These are phyloP conservation scores for Asobara japonica DNA, from an alignment of 1,140 invertebrate genomes.

Conservation along the genomic window DNA sequence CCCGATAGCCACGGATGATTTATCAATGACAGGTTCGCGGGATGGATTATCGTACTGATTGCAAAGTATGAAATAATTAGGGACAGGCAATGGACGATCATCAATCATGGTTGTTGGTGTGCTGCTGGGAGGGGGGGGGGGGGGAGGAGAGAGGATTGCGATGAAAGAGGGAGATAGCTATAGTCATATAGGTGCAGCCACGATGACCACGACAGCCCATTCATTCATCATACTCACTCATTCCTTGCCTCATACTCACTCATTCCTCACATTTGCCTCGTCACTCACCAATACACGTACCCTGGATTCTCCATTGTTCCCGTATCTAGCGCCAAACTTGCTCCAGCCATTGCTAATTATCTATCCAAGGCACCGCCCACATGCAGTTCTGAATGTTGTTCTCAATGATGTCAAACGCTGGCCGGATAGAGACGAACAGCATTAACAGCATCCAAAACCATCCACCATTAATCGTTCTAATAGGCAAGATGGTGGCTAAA, in stretches of 20 bases:
- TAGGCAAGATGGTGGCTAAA: neutral
- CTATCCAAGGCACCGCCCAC: slow-evolving; percentile 33
- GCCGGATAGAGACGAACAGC: neutral
- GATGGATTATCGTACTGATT: slow-evolving; percentile 68
- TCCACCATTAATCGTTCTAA: neutral
- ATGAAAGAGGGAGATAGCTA: neutral
- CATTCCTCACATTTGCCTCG: slow-evolving; percentile 7
- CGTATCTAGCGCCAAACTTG: slow-evolving; percentile 52
- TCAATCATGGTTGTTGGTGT: slow-evolving; percentile 59
- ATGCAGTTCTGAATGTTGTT: neutral
- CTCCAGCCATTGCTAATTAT: slow-evolving; percentile 60
- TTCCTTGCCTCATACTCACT: slow-evolving; percentile 22
- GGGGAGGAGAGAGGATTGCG: neutral
- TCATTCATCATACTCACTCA: slow-evolving; percentile 68
- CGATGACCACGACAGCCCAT: slow-evolving; percentile 64
- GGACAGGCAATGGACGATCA: slow-evolving; percentile 57
- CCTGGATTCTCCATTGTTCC: slow-evolving; percentile 55
- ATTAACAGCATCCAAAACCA: slow-evolving; percentile 3
- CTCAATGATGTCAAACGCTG: neutral
- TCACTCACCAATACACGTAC: neutral
- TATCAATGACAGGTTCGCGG: slow-evolving; percentile 61
- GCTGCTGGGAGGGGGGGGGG: neutral
- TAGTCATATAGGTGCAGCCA: neutral
- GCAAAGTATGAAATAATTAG: slow-evolving; percentile 70
- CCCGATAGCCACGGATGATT: slow-evolving; percentile 50